Conservation (phyloP, 53 echinoderm and acorn worm genomes). For the Paracentrotus lividus region DNA sequence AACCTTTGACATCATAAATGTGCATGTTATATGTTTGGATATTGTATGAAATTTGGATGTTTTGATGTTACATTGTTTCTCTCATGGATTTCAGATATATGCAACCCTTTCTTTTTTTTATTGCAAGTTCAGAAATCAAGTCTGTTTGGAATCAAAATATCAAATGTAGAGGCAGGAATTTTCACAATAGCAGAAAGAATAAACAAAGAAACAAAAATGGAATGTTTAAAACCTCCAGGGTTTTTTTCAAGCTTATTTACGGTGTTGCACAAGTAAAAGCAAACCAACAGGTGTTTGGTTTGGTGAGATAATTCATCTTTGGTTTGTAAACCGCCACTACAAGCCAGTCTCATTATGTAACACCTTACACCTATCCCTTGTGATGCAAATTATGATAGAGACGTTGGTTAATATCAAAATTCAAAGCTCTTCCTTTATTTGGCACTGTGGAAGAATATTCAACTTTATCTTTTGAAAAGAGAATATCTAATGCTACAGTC, state of each 20-base stretch:
- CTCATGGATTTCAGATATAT: slow-evolving; percentile 33
- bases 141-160: neutral
- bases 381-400: neutral
- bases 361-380: neutral
- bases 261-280: neutral
- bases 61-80: neutral
- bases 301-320: neutral
- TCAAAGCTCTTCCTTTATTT: neutral
- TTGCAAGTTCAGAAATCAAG: neutral
- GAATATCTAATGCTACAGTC: too few relatives aligned
- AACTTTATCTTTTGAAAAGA: neutral
- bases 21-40: neutral
- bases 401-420: too few relatives aligned
- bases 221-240: neutral
- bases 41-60: neutral
- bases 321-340: neutral
- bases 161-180: neutral
- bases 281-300: neutral
- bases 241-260: neutral
- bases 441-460: neutral
- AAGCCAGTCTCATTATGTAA: neutral
- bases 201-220: neutral
- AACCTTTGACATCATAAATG: neutral
- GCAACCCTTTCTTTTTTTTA: slow-evolving; percentile 31
- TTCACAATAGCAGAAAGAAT: neutral